Evolutionary conservation across 1,140 invertebrate genomes (phyloP).

Genomic region (Papilio machaon): DNA sequence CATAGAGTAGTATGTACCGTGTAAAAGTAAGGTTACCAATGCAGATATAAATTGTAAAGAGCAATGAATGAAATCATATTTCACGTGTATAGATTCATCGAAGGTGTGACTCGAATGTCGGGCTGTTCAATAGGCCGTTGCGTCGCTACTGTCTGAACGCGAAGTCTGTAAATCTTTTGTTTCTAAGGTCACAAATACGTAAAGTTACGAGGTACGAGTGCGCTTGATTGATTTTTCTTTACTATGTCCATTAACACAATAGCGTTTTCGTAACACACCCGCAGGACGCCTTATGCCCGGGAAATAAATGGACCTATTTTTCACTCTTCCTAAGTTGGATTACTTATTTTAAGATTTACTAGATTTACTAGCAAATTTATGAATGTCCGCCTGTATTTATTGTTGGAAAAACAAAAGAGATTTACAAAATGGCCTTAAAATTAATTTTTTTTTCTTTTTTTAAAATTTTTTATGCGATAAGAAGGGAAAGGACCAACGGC

Average conservation of each 20-base stretch:
- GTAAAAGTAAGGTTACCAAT: neutral
- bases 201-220: slow-evolving; percentile 1
- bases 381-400: slow-evolving; percentile 22
- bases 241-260: slow-evolving; percentile 17
- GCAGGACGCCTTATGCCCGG: slow-evolving; percentile 12
- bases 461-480: no score
- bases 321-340: slow-evolving; percentile 20
- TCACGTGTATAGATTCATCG: neutral
- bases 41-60: slow-evolving; percentile 1
- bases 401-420: slow-evolving; percentile 12
- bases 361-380: slow-evolving; percentile 17
- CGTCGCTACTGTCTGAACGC: slow-evolving; percentile 17
- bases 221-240: slow-evolving; percentile 18
- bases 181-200: slow-evolving; percentile 10
- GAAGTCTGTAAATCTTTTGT: slow-evolving; percentile 19
- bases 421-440: neutral
- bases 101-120: slow-evolving; percentile 9
- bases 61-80: slow-evolving; percentile 13
- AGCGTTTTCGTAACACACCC: slow-evolving; percentile 17
- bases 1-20: neutral
- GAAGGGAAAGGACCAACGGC: no score
- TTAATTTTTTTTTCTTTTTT: neutral
- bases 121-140: slow-evolving; percentile 2
- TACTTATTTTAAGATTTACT: slow-evolving; percentile 24
- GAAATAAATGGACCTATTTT: slow-evolving; percentile 21